Evolutionary conservation across 2,797 vertebrate genomes (phyloP), one percentile per base, ranked within the genome.

Genomic region (Dicrostonyx torquatus): DNA sequence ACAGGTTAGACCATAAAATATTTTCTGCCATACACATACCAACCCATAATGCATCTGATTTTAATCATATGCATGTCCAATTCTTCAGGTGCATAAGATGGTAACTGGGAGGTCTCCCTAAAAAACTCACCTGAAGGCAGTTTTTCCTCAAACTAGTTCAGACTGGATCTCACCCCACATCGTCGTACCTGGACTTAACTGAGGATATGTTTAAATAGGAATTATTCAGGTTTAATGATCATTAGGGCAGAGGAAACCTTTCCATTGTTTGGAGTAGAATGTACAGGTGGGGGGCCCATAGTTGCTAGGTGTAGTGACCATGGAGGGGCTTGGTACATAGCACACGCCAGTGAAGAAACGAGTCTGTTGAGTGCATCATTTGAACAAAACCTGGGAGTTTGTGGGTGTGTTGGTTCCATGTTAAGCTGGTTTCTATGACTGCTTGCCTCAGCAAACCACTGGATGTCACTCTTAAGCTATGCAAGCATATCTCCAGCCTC

Each of bases 381-480:
- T 31, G 66, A 55, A 55, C 37, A 40, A 22, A 22, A 12, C 43
- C 31, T 24, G 6, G 48, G 24, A 29, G 14, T 40, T 2, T 29
- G 15, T 7, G 24, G 5, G 62, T 37, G 12, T 72, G n/a, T 68
- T 5, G 17, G 5, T 29, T 50, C 15, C 29, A 18, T 68, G 66
- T 17, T 55, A 55, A 55, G 31, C 66, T 17, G 9, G 17, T 68
- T 48, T 70, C 15, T 31, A 7, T 40, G n/a, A 26, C 40, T 70
- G 24, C n/a, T n/a, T 72, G 64, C 48, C 34, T 87, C 66, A 87
- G 18, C 66, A 92, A 95, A 37, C 97, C 97, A 97, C 97, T 97
- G 97, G 97, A 95, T 97, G 97, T 98, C 97, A 97, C 96, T 96
- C 86, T 98, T 95, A 95, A 87, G 90, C 97, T 95, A 70, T 58